These are phyloP conservation scores for Varroa destructor DNA, from an alignment of 1,140 invertebrate genomes.

Conservation along the genomic window DNA sequence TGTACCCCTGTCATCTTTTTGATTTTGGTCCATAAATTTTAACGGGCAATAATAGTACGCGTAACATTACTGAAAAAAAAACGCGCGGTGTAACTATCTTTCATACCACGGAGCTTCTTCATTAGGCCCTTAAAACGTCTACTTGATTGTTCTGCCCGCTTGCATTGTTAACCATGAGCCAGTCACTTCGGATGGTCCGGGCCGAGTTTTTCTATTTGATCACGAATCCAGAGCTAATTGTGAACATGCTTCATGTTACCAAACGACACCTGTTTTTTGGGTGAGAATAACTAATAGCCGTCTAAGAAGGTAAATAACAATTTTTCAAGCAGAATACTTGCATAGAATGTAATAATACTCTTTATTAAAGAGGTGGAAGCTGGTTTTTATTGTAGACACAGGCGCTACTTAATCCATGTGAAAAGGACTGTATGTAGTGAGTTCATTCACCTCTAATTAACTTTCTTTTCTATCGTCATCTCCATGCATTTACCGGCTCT, in stretches of 20 bases:
- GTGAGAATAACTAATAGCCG: too few species aligned
- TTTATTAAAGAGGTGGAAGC: too few species aligned
- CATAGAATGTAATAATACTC: too few species aligned
- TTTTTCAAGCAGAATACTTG: too few species aligned
- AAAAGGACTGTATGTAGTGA: too few species aligned
- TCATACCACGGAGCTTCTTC: slow-evolving; percentile 47
- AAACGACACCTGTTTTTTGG: slow-evolving; percentile 59
- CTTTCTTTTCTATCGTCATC: too few species aligned
- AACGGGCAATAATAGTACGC: slow-evolving; percentile 79
- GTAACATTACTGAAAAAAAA: slow-evolving; percentile 61
- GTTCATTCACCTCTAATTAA: too few species aligned
- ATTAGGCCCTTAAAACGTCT: slow-evolving; percentile 29
- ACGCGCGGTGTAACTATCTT: slow-evolving; percentile 49
- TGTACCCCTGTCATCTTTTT: slow-evolving; percentile 73
- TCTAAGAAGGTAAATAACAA: too few species aligned
- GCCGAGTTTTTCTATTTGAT: slow-evolving; percentile 54
- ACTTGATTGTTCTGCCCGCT: slow-evolving; percentile 52
- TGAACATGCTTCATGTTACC: slow-evolving; percentile 64
- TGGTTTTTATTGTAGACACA: too few species aligned
- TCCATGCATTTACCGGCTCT: too few species aligned
- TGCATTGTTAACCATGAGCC: slow-evolving; percentile 60
- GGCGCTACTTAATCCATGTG: too few species aligned
- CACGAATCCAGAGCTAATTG: slow-evolving; percentile 60
- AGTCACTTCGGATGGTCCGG: slow-evolving; percentile 55
- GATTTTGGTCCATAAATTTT: slow-evolving; percentile 59